Evolutionary conservation across 2,113 vertebrate species (phyloP), one percentile per base, ranked within the genome.

Genomic region (Tauraco erythrolophus): DNA sequence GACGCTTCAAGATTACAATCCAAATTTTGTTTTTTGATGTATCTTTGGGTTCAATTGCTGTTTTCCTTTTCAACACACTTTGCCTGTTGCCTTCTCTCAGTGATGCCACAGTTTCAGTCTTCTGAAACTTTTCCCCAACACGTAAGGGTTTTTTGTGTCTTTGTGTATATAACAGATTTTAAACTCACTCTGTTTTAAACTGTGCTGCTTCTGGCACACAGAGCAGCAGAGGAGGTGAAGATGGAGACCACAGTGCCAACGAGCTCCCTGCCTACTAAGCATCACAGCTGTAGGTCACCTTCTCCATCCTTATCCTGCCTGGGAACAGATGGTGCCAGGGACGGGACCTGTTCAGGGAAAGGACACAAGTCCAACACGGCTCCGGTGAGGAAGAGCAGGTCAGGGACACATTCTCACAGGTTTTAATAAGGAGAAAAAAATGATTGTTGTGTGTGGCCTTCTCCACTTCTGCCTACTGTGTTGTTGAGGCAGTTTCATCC

Each of bases 371-470:
- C 66, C 50, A 46, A 22, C 50, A n/a, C 8, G 5, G 24, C 28
- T 74, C 43, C 62, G 33, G 1, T 48, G 23, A 46, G 28, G 31
- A 79, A 51, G 53, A 68, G 8, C 19, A 92, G 7, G 6, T 33
- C 3, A 1, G 10, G 24, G 14, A 28, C 37, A 18, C 6, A 12
- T 56, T 82, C 22, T 31, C 23, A 28, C 18, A 62, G 10, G 7
- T 68, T 84, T 43, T 62, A 89, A 6, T 27, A 35, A 75, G 11
- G 6, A 65, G 14, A 4, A 85, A 70, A 91, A 92, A 35, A 8
- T 7, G 1, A n/a, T 51, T 1, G 1, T 0, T 60, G 3, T 56
- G 4, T 48, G 12, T 74, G 3, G 8, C 5, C 24, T 51, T 78
- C 31, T 87, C 50, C 17, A 21, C n/a, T 77, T 75, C 28, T n/a